A percentile compares a stretch with the other conserved stretches of the same genome.
Evolutionary conservation across 2,888 invertebrate genomes (phyloP).

Genomic region (Agrotis puta): DNA sequence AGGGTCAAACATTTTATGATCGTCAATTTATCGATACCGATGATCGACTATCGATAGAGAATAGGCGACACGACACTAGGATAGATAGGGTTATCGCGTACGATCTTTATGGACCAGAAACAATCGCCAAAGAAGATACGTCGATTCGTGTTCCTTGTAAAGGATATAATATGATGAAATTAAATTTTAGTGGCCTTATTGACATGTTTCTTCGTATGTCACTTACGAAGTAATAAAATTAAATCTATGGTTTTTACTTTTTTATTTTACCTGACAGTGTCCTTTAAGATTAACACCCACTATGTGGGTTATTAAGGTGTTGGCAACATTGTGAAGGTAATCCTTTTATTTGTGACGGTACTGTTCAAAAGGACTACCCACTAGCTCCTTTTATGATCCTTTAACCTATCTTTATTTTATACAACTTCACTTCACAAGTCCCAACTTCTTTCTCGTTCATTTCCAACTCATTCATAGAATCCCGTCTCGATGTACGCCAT

Average conservation of each 20-base stretch:
- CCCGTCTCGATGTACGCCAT: neutral
- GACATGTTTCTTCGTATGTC: conserved; percentile 68
- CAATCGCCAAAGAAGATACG: conserved; percentile 78
- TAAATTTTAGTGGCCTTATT: conserved; percentile 79
- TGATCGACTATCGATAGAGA: conserved; percentile 78
- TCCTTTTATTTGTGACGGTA: conserved; percentile 57
- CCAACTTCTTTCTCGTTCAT: neutral
- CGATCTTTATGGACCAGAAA: conserved; percentile 85
- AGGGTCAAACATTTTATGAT: conserved; percentile 82
- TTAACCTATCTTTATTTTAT: conserved; percentile 6
- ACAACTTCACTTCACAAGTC: neutral
- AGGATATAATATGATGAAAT: conserved; percentile 82
- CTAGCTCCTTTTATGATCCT: conserved; percentile 37
- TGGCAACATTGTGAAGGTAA: conserved; percentile 55
- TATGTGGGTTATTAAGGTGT: conserved; percentile 60
- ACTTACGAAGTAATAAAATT: conserved; percentile 61
- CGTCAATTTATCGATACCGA: conserved; percentile 82
- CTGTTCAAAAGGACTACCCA: conserved; percentile 43
- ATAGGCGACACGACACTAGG: conserved; percentile 79
- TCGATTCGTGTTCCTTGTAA: conserved; percentile 74
- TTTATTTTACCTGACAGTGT: conserved; percentile 45
- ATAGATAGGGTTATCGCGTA: conserved; percentile 82
- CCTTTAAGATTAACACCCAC: conserved; percentile 62
- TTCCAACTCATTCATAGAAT: neutral
- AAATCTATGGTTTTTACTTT: conserved; percentile 53